These are phyloP conservation scores for Schizotus pectinicornis DNA, from an alignment of 2,888 invertebrate species.

Conservation along the genomic window DNA sequence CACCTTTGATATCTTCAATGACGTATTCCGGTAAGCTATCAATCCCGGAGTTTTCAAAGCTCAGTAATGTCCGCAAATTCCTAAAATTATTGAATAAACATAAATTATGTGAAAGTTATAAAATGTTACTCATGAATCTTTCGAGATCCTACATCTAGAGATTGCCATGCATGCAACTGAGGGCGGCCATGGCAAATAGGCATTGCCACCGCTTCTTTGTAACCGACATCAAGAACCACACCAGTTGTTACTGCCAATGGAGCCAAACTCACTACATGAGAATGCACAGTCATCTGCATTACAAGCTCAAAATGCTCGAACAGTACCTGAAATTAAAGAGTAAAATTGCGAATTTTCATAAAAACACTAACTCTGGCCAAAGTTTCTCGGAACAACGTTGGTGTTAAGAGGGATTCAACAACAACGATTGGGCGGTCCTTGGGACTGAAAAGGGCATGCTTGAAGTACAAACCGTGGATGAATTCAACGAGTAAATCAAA, in stretches of 20 bases:
- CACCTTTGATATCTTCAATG: slow-evolving; percentile 79
- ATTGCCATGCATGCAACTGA: slow-evolving; percentile 82
- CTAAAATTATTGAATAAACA: slow-evolving; percentile 36
- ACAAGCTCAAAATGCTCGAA: slow-evolving; percentile 90
- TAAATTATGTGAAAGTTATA: neutral
- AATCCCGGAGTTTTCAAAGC: slow-evolving; percentile 59
- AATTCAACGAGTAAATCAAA: slow-evolving; percentile 88
- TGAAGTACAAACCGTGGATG: slow-evolving; percentile 86
- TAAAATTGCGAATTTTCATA: slow-evolving; percentile 1
- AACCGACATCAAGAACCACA: slow-evolving; percentile 88
- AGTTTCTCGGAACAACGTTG: slow-evolving; percentile 82
- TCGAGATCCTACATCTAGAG: slow-evolving; percentile 78
- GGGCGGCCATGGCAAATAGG: slow-evolving; percentile 89
- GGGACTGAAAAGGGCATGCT: slow-evolving; percentile 90
- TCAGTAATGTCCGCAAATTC: slow-evolving; percentile 56
- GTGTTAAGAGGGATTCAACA: slow-evolving; percentile 87
- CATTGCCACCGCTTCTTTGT: slow-evolving; percentile 78
- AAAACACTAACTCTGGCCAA: slow-evolving; percentile 74
- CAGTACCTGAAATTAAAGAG: slow-evolving; percentile 56
- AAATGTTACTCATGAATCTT: slow-evolving; percentile 68
- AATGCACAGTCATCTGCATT: slow-evolving; percentile 70
- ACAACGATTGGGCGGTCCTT: slow-evolving; percentile 92
- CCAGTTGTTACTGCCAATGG: slow-evolving; percentile 83
- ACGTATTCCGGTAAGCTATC: slow-evolving; percentile 62
- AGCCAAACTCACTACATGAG: slow-evolving; percentile 82